Percentiles rank a stretch among this genome's conserved stretches.
phyloP scores from a whole-genome alignment of 2,113 vertebrate species.

The Chlorocebus sabaeus region DNA sequence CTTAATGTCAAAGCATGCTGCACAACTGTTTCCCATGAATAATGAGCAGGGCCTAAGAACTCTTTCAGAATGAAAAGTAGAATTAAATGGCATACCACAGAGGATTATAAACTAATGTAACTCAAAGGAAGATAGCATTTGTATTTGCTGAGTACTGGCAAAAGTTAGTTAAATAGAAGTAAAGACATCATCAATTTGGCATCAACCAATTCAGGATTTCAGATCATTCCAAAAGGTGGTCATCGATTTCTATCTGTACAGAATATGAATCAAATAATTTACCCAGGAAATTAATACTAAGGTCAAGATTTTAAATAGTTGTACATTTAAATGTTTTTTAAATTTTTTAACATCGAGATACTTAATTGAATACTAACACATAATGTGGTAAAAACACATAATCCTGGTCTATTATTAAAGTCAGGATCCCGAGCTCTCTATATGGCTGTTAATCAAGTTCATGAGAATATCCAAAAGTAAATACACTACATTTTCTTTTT shows the following conservation, averaged over 20 bases:
- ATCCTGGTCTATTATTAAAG: slow-evolving; percentile 26
- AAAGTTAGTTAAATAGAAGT: slow-evolving; percentile 34
- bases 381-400: slow-evolving; percentile 29
- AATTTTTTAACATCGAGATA: background rate
- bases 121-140: slow-evolving; percentile 38
- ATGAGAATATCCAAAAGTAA: slow-evolving; percentile 25
- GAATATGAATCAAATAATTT: slow-evolving; percentile 36
- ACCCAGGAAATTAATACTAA: slow-evolving; percentile 6
- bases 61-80: slow-evolving; percentile 69
- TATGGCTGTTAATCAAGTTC: slow-evolving; percentile 12
- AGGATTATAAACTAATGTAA: slow-evolving; percentile 32
- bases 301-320: background rate
- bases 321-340: slow-evolving; percentile 23
- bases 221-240: slow-evolving; percentile 39
- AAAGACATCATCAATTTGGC: slow-evolving; percentile 34
- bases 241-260: background rate
- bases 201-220: slow-evolving; percentile 41
- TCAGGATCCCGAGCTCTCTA: background rate
- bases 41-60: slow-evolving; percentile 75
- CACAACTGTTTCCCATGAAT: slow-evolving; percentile 75
- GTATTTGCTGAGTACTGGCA: slow-evolving; percentile 15
- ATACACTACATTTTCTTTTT: background rate
- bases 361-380: slow-evolving; percentile 52
- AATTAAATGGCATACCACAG: slow-evolving; percentile 54
- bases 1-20: slow-evolving; percentile 77